Evolutionary conservation across 92 coral and sea anemone species (phyloP), one percentile per base, ranked within the genome.

Genomic region (Chrysogorgia sp.): DNA sequence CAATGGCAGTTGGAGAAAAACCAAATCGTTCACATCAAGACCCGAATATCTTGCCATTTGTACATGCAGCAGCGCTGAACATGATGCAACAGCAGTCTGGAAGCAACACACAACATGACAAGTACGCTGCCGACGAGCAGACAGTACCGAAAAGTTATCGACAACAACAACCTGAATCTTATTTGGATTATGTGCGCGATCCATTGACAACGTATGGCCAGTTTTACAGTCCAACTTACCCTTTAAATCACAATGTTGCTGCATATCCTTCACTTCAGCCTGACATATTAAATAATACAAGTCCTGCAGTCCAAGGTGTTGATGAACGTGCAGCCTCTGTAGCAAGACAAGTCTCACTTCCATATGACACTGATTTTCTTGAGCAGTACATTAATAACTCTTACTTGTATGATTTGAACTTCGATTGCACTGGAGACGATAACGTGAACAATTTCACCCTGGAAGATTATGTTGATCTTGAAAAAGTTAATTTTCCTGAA

Each of bases 391-490:
- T 72, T 31, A 24, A 69, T 28, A 65, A 65, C 19, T 49, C 79
- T 20, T 32, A 23, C 21, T 52, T 72, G 1, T 72, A 72, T 35
- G 43, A 72, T 25, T 48, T 31, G 2, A 24, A 72, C 33, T 26
- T 26, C 31, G 63, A 21, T 15, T 43, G n/a, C 14, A 34, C 35
- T 48, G 58, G 48, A 48, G 47, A 72, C 34, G 79, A 55, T 5
- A 32, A 55, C 32, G 40, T 57, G 15, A 65, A 55, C 19, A 14
- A 20, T 15, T 72, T 72, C 23, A 53, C 63, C 63, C 50, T 72
- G 19, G 79, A 72, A 23, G 79, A 72, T 37, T 72, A 72, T 56
- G 65, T 52, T 31, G 61, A 72, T 23, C 79, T 72, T 22, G 79
- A 72, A 28, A 58, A 72, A 56, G 79, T 72, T 17, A 35, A 72